A percentile compares a stretch with the other conserved stretches of the same genome.
These are phyloP conservation scores for Cryptomyrus ogoouensis DNA, from an alignment of 2,113 vertebrate species.

Conservation along the genomic window DNA sequence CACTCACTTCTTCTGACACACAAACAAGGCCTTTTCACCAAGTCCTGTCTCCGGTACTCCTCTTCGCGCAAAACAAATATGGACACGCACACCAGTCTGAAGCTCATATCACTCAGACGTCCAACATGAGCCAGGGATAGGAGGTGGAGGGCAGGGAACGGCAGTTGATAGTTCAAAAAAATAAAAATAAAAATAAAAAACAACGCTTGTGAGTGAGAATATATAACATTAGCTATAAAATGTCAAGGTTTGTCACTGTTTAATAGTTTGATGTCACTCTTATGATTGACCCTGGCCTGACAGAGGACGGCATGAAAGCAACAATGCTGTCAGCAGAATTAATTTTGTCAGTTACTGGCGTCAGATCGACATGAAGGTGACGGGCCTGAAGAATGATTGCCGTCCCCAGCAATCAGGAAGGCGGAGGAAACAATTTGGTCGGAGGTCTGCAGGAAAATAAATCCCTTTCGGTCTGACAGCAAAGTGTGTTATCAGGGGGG, in stretches of 20 bases:
- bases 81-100: not conserved
- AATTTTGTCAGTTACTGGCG: constrained; percentile 32
- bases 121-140: not conserved
- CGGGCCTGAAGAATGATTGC: constrained; percentile 11
- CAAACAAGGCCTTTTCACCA: not conserved
- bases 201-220: constrained; percentile 38
- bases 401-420: constrained; percentile 6
- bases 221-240: constrained; percentile 43
- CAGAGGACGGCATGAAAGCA: constrained; percentile 50
- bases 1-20: not conserved
- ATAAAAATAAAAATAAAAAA: constrained; percentile 22
- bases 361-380: constrained; percentile 17
- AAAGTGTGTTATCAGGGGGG: not conserved
- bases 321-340: constrained; percentile 39
- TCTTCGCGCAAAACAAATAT: not conserved
- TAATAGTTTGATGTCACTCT: constrained; percentile 49
- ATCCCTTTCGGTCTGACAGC: constrained; percentile 23
- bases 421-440: constrained; percentile 42
- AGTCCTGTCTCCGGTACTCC: not conserved
- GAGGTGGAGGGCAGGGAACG: not conserved
- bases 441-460: constrained; percentile 29
- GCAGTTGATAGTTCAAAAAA: not conserved
- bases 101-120: not conserved
- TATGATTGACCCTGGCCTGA: constrained; percentile 51
- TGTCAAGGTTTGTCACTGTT: constrained; percentile 45